Evolutionary conservation across 2,113 vertebrate genomes (phyloP), one percentile per base, ranked within the genome.

Genomic region (Ptyas mucosa): DNA sequence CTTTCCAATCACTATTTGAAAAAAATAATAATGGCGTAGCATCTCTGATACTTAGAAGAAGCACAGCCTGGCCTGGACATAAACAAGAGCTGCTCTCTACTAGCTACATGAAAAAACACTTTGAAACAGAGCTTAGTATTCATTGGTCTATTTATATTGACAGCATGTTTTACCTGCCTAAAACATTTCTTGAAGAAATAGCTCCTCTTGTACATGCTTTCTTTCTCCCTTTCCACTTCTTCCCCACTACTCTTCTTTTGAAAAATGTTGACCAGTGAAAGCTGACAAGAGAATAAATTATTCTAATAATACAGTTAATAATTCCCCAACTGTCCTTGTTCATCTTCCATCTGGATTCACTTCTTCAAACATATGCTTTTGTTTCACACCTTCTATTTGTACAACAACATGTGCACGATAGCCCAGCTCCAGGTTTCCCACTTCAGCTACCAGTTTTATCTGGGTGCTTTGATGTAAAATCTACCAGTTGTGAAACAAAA

Each of bases 361-460:
- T 95, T 39, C 81, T 14, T 89, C 85, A 89, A 85, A 89, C 57
- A 8, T 90, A 81, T 57, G 39, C 81, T 88, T 93, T 7, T 87
- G 90, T 81, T 88, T 26, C n/a, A 5, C 88, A 89, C 81, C 0
- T 12, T 94, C 94, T 88, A 21, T 51, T 95, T 93, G 53, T 53
- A 64, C 0, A 91, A 52, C 18, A 85, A 94, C 94, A 58, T 1
- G 91, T 91, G 94, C 94, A 81, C 51, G 95, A 93, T 49, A 6
- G 12, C 93, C 94, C 94, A 92, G 92, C 91, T 92, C 94, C 95
- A 87, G 53, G 94, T 93, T 92, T 94, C 94, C 43, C 8, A 90
- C 91, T 96, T 97, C 96, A 95, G 95, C 91, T 96, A 94, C 94
- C 95, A 94, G 92, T 85, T 94, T 96, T 96, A 93, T 95, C 93